A percentile compares a stretch with the other conserved stretches of the same genome.
Conservation (phyloP, 2,888 invertebrate genomes). For the Drosophila anomalipes region DNA sequence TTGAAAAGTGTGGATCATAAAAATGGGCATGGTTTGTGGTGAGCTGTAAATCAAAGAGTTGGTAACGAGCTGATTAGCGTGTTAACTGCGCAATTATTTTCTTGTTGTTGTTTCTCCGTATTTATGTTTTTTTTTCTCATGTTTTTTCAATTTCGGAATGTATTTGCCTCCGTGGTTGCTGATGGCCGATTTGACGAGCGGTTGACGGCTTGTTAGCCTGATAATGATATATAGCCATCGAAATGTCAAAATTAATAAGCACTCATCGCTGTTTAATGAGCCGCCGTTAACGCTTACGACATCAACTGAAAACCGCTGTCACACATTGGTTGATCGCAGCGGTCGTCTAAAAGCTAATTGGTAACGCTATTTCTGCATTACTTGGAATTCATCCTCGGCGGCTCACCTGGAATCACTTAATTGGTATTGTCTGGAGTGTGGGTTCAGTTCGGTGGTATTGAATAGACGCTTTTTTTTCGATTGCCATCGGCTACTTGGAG, state of each 20-base stretch:
- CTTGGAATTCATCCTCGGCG: not conserved
- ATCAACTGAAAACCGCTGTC: constrained; percentile 46
- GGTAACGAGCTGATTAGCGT: constrained; percentile 73
- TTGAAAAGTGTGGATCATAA: constrained; percentile 7
- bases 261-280: constrained; percentile 65
- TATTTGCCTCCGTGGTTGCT: constrained; percentile 22
- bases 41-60: constrained; percentile 41
- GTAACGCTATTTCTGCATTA: constrained; percentile 13
- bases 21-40: constrained; percentile 22
- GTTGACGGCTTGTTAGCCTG: constrained; percentile 60
- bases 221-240: constrained; percentile 69
- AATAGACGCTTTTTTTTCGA: not conserved
- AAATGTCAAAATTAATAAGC: constrained; percentile 77
- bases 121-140: constrained; percentile 3
- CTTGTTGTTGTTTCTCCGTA: not conserved
- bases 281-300: constrained; percentile 49
- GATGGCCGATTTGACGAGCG: constrained; percentile 43
- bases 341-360: constrained; percentile 30
- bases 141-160: constrained; percentile 24
- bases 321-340: constrained; percentile 6
- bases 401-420: constrained; percentile 5
- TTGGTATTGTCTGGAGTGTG: not conserved
- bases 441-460: not conserved
- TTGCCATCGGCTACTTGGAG: not conserved
- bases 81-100: constrained; percentile 56